Evolutionary conservation across 35 echinoderm and acorn worm species (phyloP).

Genomic region (Patiria miniata): DNA sequence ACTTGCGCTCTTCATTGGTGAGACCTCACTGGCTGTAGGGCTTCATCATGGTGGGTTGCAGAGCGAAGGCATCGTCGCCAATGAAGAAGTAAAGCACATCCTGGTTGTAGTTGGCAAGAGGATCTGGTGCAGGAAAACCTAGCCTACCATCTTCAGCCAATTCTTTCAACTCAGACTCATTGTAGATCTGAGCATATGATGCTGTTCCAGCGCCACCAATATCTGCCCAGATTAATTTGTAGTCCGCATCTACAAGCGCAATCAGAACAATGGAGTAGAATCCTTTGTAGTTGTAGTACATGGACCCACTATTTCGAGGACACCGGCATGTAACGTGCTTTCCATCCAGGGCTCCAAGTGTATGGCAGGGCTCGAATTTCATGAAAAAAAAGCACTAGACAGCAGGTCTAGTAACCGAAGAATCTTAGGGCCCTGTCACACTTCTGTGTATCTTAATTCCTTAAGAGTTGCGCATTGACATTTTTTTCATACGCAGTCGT

Average conservation of each 20-base stretch:
- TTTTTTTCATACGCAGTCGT: too few relatives aligned
- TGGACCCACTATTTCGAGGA: constrained; percentile 56
- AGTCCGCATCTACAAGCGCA: constrained; percentile 46
- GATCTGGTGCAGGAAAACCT: constrained; percentile 42
- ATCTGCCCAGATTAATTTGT: constrained; percentile 45
- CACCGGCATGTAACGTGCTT: constrained; percentile 55
- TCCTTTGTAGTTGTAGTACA: constrained; percentile 65
- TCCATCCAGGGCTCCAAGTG: constrained; percentile 59
- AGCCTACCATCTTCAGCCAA: constrained; percentile 28
- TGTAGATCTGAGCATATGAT: constrained; percentile 49
- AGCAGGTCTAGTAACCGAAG: too few relatives aligned
- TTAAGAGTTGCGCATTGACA: too few relatives aligned
- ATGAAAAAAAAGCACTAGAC: too few relatives aligned
- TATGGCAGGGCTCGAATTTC: too few relatives aligned
- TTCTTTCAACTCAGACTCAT: constrained; percentile 50
- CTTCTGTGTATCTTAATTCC: too few relatives aligned
- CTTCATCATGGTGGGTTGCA: constrained; percentile 41
- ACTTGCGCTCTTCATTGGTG: constrained; percentile 20
- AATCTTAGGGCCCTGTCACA: too few relatives aligned
- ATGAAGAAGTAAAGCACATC: constrained; percentile 72
- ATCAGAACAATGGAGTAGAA: constrained; percentile 62
- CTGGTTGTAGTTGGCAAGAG: constrained; percentile 41
- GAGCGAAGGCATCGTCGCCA: constrained; percentile 47
- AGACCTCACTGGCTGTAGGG: constrained; percentile 35
- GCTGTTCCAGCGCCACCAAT: constrained; percentile 8